Evolutionary conservation across 2,113 vertebrate genomes (phyloP).

Genomic region (Motacilla alba): DNA sequence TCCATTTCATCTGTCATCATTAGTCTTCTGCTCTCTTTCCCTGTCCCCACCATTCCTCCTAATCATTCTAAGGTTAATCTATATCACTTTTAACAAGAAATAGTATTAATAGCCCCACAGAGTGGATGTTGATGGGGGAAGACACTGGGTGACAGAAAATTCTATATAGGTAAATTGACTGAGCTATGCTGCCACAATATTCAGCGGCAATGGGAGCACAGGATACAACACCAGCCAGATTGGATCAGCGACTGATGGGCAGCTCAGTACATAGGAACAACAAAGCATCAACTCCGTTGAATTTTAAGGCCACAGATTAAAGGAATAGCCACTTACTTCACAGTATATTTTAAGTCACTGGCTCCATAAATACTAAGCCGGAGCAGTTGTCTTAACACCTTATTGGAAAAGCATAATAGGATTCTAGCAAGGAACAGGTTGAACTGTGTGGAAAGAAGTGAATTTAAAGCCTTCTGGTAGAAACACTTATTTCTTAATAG

Average conservation of each 20-base stretch:
- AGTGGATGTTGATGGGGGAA: background rate
- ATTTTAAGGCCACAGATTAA: conserved; percentile 64
- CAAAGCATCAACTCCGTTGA: conserved; percentile 2
- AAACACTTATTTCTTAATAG: background rate
- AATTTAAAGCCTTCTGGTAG: background rate
- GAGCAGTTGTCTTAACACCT: conserved; percentile 32
- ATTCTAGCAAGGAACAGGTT: conserved; percentile 23
- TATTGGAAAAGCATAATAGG: conserved; percentile 58
- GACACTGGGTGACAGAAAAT: background rate
- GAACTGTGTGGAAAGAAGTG: background rate
- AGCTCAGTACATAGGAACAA: background rate
- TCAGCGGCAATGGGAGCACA: background rate
- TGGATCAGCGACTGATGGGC: background rate
- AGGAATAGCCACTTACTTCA: conserved; percentile 35
- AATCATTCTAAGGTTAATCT: background rate
- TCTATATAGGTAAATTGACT: background rate
- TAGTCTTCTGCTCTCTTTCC: background rate
- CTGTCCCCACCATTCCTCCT: background rate
- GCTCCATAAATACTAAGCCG: conserved; percentile 41
- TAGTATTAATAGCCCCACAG: background rate
- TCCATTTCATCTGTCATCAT: background rate
- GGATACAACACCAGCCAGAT: background rate
- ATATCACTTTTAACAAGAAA: background rate
- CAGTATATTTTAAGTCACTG: conserved; percentile 30
- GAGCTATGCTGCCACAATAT: background rate